Base-by-base conservation (phyloP, 2,113 vertebrate genomes). In the Martes martes region DNA sequence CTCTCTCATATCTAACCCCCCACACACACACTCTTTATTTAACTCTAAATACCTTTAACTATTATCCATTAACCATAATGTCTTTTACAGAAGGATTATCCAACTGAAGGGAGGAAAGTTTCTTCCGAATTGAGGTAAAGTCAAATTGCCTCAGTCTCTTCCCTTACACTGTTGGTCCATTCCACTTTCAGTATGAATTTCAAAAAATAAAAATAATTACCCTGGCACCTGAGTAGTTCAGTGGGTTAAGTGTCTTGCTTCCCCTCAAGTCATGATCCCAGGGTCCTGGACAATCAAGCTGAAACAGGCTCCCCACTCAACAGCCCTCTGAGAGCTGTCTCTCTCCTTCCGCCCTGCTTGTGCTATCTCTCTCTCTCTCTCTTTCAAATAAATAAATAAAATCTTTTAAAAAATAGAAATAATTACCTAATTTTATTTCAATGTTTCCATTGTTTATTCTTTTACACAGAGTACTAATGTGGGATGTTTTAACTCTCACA, bases 381-480 rank as follows among this genome's bases (percentile, higher is more conserved):
- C 61, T 65, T 55, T 55, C 16, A 55, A 55, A 65, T 7, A 65
- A 65, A 65, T 33, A 33, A 67, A 67, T 67, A 67, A 67, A 67
- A 67, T 33, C 63, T 67, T 67, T 67, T 16, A 7, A 67, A 57
- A 83, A 69, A 85, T 79, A 91, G 65, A 96, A 91, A 79, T 59
- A 90, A 87, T 59, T 88, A 71, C 55, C 65, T 76, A 85, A 91
- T 26, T 93, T 39, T 91, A 93, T 95, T 90, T 95, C 47, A 52
- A 10, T 71, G 4, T 94, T 94, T 92, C 33, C 31, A 63, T 45
- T 91, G 6, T 47, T 94, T 71, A n/a, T 87, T 92, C 57, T 80
- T 92, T 92, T 61, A 85, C 16, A 26, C 19, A 59, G n/a, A 19
- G 7, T 47, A 83, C 47, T 57, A 94, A 33, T 28, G 45, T 26